Conservation (phyloP, 2,888 invertebrate genomes). For the Hirtodrosophila cameraria region DNA sequence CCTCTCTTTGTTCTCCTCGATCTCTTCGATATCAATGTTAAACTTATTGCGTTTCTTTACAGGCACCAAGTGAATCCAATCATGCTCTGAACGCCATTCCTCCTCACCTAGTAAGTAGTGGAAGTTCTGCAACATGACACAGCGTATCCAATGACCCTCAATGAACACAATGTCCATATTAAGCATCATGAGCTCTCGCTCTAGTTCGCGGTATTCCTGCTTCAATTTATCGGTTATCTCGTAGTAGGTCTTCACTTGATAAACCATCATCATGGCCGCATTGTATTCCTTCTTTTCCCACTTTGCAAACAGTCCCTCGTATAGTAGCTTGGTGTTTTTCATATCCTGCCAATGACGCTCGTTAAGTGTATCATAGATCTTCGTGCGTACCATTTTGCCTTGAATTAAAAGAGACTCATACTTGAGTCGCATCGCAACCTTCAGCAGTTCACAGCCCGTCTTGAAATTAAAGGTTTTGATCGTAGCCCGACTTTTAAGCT, state of each 20-base stretch:
- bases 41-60: conserved; percentile 40
- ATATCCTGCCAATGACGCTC: conserved; percentile 79
- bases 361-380: conserved; percentile 80
- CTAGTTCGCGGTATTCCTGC: conserved; percentile 65
- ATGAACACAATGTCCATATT: conserved; percentile 83
- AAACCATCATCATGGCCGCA: conserved; percentile 78
- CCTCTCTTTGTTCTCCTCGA: conserved; percentile 2
- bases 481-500: conserved; percentile 75
- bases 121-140: conserved; percentile 83
- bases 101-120: conserved; percentile 82
- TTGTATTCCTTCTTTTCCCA: conserved; percentile 83
- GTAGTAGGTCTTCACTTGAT: conserved; percentile 81
- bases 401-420: conserved; percentile 82
- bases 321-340: conserved; percentile 66
- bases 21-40: conserved; percentile 48
- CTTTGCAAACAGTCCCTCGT: conserved; percentile 79
- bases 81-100: conserved; percentile 81
- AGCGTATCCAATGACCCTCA: conserved; percentile 82
- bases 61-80: conserved; percentile 82
- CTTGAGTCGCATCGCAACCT: conserved; percentile 81
- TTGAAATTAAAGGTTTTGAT: conserved; percentile 80
- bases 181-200: conserved; percentile 69
- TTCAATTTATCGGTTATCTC: conserved; percentile 79
- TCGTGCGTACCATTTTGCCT: conserved; percentile 79
- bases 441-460: conserved; percentile 71